Percentiles rank a stretch among this genome's conserved stretches.
Evolutionary conservation across 2,113 vertebrate genomes (phyloP).

Genomic region (Seriola rivoliana): DNA sequence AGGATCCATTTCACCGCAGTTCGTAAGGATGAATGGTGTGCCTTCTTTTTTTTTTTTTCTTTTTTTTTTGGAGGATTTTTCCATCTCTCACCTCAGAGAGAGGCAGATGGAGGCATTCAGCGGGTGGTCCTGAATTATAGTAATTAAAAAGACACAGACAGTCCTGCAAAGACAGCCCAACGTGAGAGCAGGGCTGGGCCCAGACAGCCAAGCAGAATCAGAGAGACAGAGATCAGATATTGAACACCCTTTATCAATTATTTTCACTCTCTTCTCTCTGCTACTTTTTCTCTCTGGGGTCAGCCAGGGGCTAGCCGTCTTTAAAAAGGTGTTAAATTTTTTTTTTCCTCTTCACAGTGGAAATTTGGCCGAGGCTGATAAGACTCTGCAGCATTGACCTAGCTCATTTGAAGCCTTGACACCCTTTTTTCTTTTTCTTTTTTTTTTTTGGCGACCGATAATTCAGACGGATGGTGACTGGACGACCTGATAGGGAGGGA

Average conservation of each 20-base stretch:
- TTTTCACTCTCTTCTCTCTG: slow-evolving; percentile 23
- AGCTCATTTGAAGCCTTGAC: slow-evolving; percentile 55
- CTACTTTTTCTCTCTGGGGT: slow-evolving; percentile 16
- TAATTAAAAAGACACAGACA: slow-evolving; percentile 71
- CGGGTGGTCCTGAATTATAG: slow-evolving; percentile 59
- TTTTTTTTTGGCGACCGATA: slow-evolving; percentile 9
- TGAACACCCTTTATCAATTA: slow-evolving; percentile 47
- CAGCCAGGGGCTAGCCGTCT: not conserved
- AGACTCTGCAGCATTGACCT: slow-evolving; percentile 2
- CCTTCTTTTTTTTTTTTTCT: not conserved
- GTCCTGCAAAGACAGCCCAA: slow-evolving; percentile 18
- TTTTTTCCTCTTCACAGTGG: slow-evolving; percentile 2
- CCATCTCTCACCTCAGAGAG: slow-evolving; percentile 57
- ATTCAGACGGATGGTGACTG: slow-evolving; percentile 53
- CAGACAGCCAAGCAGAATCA: slow-evolving; percentile 15
- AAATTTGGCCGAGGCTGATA: slow-evolving; percentile 55
- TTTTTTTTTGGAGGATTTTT: slow-evolving; percentile 28
- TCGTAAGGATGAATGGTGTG: slow-evolving; percentile 2
- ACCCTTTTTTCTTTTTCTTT: slow-evolving; percentile 19
- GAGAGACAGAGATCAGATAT: slow-evolving; percentile 28
- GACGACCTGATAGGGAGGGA: slow-evolving; percentile 46
- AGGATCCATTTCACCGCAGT: slow-evolving; percentile 19
- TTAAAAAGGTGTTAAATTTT: slow-evolving; percentile 31
- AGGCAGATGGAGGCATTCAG: slow-evolving; percentile 65
- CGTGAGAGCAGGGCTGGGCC: slow-evolving; percentile 6